phyloP scores from a whole-genome alignment of 1,140 invertebrate genomes.

The Batillaria attramentaria region DNA sequence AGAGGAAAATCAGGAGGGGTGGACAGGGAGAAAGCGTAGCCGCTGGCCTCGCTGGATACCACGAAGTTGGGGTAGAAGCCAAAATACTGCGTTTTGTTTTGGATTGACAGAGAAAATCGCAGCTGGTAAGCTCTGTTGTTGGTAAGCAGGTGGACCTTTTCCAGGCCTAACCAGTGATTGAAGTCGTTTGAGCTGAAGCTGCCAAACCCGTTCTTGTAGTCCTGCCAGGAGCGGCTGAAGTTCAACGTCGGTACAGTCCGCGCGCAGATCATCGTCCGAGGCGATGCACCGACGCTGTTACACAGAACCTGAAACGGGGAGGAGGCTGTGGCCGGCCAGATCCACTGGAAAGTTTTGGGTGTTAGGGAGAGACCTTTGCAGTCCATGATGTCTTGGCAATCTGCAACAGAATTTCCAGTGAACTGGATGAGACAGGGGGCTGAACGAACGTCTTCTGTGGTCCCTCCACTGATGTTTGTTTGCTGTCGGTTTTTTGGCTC shows the following conservation, averaged over 20 bases:
- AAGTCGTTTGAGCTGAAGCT: background rate
- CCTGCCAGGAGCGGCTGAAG: slow-evolving; percentile 23
- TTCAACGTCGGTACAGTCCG: background rate
- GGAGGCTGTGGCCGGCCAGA: background rate
- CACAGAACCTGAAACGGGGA: background rate
- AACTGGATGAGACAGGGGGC: too few relatives aligned
- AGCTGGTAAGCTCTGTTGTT: background rate
- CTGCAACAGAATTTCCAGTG: too few relatives aligned
- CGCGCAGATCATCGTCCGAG: background rate
- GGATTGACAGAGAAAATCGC: background rate
- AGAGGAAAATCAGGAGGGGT: too few relatives aligned
- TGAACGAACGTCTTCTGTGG: too few relatives aligned
- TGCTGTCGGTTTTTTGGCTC: too few relatives aligned
- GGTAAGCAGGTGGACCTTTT: slow-evolving; percentile 26
- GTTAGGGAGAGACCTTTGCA: too few relatives aligned
- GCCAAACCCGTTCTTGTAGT: slow-evolving; percentile 25
- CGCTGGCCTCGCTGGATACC: background rate
- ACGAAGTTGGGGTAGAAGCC: background rate
- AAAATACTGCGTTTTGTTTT: background rate
- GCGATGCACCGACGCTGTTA: background rate
- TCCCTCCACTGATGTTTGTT: too few relatives aligned
- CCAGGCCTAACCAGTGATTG: slow-evolving; percentile 35
- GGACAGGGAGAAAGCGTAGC: background rate
- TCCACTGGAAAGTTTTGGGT: too few relatives aligned
- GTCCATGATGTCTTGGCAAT: too few relatives aligned